Conservation (phyloP, 2,797 vertebrate genomes). For the Anisognathus igniventris region DNA sequence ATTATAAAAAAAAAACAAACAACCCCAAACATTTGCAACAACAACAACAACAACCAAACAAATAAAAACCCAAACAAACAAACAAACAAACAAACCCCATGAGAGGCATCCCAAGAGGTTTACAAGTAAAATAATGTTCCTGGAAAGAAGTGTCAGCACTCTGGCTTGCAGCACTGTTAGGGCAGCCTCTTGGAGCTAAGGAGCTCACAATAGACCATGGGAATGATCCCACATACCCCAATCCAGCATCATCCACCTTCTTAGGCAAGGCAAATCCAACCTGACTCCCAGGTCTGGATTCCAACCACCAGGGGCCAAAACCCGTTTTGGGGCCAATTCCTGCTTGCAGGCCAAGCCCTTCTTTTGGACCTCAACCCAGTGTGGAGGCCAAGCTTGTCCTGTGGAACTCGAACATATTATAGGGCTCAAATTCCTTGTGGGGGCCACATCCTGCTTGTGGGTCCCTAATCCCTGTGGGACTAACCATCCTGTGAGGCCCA, state of each 20-base stretch:
- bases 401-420: background rate
- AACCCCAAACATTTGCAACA: background rate
- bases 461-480: background rate
- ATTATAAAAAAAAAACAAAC: background rate
- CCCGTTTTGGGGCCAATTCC: background rate
- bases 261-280: background rate
- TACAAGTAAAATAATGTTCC: background rate
- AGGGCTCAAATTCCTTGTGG: background rate
- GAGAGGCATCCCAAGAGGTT: background rate
- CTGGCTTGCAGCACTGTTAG: background rate
- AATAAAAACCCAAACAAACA: no score
- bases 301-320: background rate
- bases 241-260: background rate
- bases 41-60: background rate
- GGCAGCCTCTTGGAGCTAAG: background rate
- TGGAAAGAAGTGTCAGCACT: background rate
- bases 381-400: background rate
- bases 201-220: fast-evolving
- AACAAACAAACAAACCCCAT: background rate
- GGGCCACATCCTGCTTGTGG: background rate
- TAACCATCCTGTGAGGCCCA: background rate
- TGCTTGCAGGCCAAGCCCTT: background rate
- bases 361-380: background rate
- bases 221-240: background rate
- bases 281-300: background rate